These are phyloP conservation scores for Plodia interpunctella DNA, from an alignment of 1,140 invertebrate genomes.

Conservation along the genomic window DNA sequence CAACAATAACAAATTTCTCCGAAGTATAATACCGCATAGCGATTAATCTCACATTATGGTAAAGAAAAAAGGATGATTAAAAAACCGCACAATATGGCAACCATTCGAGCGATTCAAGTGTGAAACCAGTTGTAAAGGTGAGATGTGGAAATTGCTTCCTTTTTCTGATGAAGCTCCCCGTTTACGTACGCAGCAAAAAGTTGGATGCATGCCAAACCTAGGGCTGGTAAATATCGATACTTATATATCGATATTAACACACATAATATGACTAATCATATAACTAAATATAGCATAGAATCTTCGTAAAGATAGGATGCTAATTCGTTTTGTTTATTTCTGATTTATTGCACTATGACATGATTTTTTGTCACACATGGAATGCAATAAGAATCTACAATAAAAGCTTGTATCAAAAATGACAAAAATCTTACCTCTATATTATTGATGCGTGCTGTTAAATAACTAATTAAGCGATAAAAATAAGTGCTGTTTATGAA, in stretches of 20 bases:
- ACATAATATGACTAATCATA: too few relatives aligned
- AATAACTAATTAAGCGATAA: too few relatives aligned
- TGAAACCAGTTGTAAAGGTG: constrained; percentile 1
- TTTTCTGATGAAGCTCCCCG: constrained; percentile 7
- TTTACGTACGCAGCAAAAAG: constrained; percentile 10
- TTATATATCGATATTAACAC: neutral
- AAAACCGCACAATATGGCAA: neutral
- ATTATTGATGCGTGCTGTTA: too few relatives aligned
- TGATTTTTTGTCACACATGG: too few relatives aligned
- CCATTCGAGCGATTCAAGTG: neutral
- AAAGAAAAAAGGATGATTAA: neutral
- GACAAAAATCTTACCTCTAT: too few relatives aligned
- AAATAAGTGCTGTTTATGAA: too few relatives aligned
- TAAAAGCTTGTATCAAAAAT: too few relatives aligned
- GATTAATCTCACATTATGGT: neutral
- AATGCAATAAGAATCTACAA: too few relatives aligned
- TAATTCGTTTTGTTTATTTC: too few relatives aligned
- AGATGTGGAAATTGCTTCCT: constrained; percentile 1
- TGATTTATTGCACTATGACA: too few relatives aligned
- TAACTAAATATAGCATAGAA: too few relatives aligned
- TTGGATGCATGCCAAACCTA: constrained; percentile 1
- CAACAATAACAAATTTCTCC: neutral
- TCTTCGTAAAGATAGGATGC: too few relatives aligned
- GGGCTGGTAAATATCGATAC: neutral
- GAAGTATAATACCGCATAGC: neutral